Evolutionary conservation across 2,888 invertebrate genomes (phyloP).

Genomic region (Polia nebulosa): DNA sequence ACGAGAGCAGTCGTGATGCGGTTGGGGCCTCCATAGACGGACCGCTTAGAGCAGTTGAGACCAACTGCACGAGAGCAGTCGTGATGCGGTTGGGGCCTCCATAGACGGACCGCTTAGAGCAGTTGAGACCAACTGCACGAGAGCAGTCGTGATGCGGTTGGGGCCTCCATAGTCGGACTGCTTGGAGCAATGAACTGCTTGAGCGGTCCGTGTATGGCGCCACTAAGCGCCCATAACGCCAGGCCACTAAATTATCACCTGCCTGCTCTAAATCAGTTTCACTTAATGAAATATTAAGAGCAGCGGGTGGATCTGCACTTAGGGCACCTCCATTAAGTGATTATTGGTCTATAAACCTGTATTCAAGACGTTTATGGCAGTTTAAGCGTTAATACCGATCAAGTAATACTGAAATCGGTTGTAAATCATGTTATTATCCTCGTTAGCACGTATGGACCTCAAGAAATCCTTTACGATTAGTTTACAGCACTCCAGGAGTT

Average conservation of each 20-base stretch:
- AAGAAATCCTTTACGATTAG: conserved; percentile 1
- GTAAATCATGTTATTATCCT: conserved; percentile 32
- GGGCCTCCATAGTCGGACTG: too few relatives aligned
- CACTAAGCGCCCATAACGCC: too few relatives aligned
- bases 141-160: too few relatives aligned
- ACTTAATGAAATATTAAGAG: conserved; percentile 54
- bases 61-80: too few relatives aligned
- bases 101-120: too few relatives aligned
- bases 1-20: too few relatives aligned
- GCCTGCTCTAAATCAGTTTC: conserved; percentile 37
- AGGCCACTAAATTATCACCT: conserved; percentile 9
- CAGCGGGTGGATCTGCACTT: conserved; percentile 17
- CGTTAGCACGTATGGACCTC: neutral
- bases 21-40: too few relatives aligned
- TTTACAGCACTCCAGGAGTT: neutral
- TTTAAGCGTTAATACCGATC: conserved; percentile 29
- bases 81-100: too few relatives aligned
- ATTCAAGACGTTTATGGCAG: conserved; percentile 32
- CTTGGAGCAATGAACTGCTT: too few relatives aligned
- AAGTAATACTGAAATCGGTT: conserved; percentile 41
- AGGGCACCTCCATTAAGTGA: conserved; percentile 53
- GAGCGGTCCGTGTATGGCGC: too few relatives aligned
- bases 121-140: too few relatives aligned
- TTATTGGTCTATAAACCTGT: conserved; percentile 64
- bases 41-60: too few relatives aligned